Percentiles rank a stretch among this genome's conserved stretches.
These are phyloP conservation scores for Petrocephalus schoutedeni DNA, from an alignment of 2,797 vertebrate species.

Conservation along the genomic window DNA sequence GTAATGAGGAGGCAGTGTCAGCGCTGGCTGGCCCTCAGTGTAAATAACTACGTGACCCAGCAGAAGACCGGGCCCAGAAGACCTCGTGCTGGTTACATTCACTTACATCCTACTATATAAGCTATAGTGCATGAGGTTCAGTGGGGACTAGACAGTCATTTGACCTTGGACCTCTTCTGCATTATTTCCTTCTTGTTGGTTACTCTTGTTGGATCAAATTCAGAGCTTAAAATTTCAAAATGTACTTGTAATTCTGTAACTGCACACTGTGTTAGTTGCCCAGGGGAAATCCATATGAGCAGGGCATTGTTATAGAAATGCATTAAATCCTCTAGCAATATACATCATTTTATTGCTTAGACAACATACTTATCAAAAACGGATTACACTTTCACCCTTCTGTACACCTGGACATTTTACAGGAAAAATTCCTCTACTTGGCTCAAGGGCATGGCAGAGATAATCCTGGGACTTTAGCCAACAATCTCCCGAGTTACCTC, in stretches of 20 bases:
- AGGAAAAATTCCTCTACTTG: not conserved
- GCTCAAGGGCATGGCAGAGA: not conserved
- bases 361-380: not conserved
- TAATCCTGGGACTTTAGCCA: not conserved
- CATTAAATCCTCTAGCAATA: not conserved
- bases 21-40: not conserved
- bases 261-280: not conserved
- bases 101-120: not conserved
- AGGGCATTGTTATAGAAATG: not conserved
- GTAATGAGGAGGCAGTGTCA: not conserved
- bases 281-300: not conserved
- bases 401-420: not conserved
- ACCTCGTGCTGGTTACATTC: not conserved
- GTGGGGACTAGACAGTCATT: not conserved
- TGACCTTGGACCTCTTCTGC: not conserved
- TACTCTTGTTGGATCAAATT: not conserved
- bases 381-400: not conserved
- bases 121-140: not conserved
- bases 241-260: not conserved
- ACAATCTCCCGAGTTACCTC: not conserved
- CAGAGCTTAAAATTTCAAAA: not conserved
- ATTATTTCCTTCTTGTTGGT: not conserved
- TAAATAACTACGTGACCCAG: not conserved
- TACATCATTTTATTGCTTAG: not conserved
- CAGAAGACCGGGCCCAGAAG: not conserved